Evolutionary conservation across 2,888 invertebrate species (phyloP).

Genomic region (Diaprepes abbreviatus): DNA sequence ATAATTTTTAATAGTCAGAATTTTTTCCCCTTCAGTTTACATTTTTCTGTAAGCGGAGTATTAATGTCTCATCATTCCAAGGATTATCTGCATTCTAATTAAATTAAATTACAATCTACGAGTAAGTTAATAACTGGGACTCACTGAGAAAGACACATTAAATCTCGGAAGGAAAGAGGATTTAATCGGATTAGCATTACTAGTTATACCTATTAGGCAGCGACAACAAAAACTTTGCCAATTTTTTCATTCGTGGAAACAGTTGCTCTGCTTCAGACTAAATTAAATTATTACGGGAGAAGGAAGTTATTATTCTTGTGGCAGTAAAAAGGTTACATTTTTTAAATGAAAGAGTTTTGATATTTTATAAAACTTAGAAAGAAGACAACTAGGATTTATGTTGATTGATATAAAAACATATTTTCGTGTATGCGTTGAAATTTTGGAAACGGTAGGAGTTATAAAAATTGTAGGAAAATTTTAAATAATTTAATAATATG

Average conservation of each 20-base stretch:
- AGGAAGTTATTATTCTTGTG: background rate
- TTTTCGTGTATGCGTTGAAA: too few relatives aligned
- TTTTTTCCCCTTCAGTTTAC: background rate
- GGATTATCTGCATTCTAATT: constrained; percentile 41
- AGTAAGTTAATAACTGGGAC: constrained; percentile 43
- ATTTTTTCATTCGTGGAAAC: constrained; percentile 21
- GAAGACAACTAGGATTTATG: too few relatives aligned
- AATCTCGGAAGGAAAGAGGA: constrained; percentile 40
- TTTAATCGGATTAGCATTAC: constrained; percentile 44
- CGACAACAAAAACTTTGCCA: constrained; percentile 31
- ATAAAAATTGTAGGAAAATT: too few relatives aligned
- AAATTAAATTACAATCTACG: constrained; percentile 45
- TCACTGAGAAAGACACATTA: constrained; percentile 42
- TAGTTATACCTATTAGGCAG: constrained; percentile 42
- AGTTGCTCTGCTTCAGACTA: constrained; percentile 10
- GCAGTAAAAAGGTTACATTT: too few relatives aligned
- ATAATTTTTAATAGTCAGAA: too few relatives aligned
- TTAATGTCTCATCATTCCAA: constrained; percentile 25
- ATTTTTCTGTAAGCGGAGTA: constrained; percentile 17
- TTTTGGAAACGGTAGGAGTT: too few relatives aligned
- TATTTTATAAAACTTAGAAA: too few relatives aligned
- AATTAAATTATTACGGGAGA: constrained; percentile 25
- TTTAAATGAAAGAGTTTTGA: too few relatives aligned
- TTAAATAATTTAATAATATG: too few relatives aligned
- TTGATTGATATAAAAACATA: too few relatives aligned